Base-by-base conservation (phyloP, 1,140 invertebrate genomes). In the Melitaea cinxia region DNA sequence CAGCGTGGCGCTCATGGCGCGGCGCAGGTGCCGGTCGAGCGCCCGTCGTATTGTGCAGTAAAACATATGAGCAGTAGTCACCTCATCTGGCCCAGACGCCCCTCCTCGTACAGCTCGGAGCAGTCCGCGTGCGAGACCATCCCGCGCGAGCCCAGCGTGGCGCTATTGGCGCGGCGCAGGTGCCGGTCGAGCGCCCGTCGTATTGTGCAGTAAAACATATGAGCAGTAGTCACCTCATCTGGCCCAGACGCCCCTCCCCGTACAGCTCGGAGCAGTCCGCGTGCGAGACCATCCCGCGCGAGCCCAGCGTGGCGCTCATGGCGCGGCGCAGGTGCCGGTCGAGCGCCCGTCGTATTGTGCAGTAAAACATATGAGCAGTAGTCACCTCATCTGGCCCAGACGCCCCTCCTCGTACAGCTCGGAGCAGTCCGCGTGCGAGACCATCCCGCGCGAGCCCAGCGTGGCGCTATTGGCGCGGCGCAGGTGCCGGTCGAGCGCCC, bases 241-340 rank as follows among this genome's bases (percentile, higher is more conserved):
- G 24, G 2, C 94, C 95, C 68, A 85, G 83, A 65, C 94, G 94
- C 45, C 92, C 92, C 81, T 95, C 92, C 47, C 83, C 89, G 82
- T 96, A 97, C 52, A 93, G 94, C 91, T 97, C 96, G 86, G 96
- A 97, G 50, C 93, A 90, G 72, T 93, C 92, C 35, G 87, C 80
- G 67, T 85, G 85, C 15, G 78, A 73, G 14, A 89, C 71, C 59
- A 89, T 75, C 26, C 86, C 81, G 45, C 92, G 2, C 87, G 92
- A 5, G 75, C 85, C 87, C 96, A 97, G 10, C 88, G 76, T 0
- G 94, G 94, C 83, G 74, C 71, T 77, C 73, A 79, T 83, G 62
- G 87, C 84, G 50, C 82, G 72, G 39, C 87, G 85, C 71, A 75
- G 74, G 73, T 91, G 92, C 45, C 85, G 91, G 58, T 95, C 93